Evolutionary conservation across 2,797 vertebrate genomes (phyloP), one percentile per base, ranked within the genome.

Genomic region (Fundulus diaphanus): DNA sequence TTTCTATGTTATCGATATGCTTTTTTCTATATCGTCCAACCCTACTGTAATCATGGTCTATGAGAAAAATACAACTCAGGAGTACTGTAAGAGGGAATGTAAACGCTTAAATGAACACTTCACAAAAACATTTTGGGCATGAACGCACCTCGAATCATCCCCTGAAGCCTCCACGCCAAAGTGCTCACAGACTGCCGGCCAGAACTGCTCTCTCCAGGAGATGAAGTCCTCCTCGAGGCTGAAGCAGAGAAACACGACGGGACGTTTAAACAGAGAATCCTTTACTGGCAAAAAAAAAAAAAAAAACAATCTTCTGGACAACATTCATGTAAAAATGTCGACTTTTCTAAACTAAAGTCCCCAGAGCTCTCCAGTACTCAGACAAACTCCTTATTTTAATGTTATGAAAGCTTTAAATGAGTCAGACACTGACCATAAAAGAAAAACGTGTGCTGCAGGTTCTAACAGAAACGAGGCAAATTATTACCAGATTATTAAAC

Each of bases 141-240:
- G 7, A 78, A 82, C 72, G 20, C 77, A 99, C 98, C 98, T 99
- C 75, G 97, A 97, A 31, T 99, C 98, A 11, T 99, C 98, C 83
- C 97, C 97, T 0, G 95, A 97, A 16, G 98, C 97, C 84, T 99
- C 98, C 52, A 99, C 97, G 4, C 98, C 98, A 0, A 99, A 99
- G 92, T 98, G 96, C 80, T 99, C 97, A 5, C 98, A 99, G 74
- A 99, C 96, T 0, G 98, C 97, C 0, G 98, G 98, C 98, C 98
- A 99, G 93, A 99, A 99, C 95, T 98, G 97, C 90, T 99, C 98
- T 42, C 97, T 96, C 98, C 98, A 99, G 0, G 97, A 98, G 82
- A 99, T 93, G 73, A 99, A 99, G 78, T 99, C 98, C 81, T 99
- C 98, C 80, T 99, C 98, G 85, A 99, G 87, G 89, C 98, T 99